Percentiles rank a stretch among this genome's conserved stretches.
These are phyloP conservation scores for Peromyscus maniculatus DNA, from an alignment of 2,113 vertebrate species.

Conservation along the genomic window DNA sequence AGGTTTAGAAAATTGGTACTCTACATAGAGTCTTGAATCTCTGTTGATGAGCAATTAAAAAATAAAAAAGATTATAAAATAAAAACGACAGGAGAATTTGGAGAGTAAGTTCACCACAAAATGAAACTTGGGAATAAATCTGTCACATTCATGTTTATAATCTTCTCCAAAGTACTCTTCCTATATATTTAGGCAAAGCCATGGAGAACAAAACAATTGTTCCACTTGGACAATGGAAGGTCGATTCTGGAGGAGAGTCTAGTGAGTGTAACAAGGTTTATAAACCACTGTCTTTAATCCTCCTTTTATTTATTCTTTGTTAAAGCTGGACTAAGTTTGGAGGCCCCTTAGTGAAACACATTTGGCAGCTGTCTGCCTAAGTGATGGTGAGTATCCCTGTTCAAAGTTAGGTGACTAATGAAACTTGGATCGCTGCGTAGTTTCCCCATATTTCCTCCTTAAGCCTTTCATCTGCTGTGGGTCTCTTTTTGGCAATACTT, in stretches of 20 bases:
- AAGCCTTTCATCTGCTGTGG: background rate
- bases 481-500: background rate
- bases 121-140: conserved; percentile 29
- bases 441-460: background rate
- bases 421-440: background rate
- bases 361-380: background rate
- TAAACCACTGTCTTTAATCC: conserved; percentile 19
- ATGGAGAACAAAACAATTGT: conserved; percentile 17
- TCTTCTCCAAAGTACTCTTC: conserved; percentile 25
- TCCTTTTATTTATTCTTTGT: background rate
- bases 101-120: conserved; percentile 37
- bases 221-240: conserved; percentile 11
- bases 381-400: background rate
- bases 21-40: background rate
- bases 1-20: background rate
- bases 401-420: background rate
- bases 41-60: conserved; percentile 27
- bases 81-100: background rate
- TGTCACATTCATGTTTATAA: conserved; percentile 39
- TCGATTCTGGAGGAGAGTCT: background rate
- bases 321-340: background rate
- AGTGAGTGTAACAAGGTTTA: background rate
- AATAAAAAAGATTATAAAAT: conserved; percentile 14
- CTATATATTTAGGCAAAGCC: conserved; percentile 47
- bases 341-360: background rate